A percentile compares a stretch with the other conserved stretches of the same genome.
Conservation (phyloP, 2,797 vertebrate genomes). For the Enteromius viviparus region DNA sequence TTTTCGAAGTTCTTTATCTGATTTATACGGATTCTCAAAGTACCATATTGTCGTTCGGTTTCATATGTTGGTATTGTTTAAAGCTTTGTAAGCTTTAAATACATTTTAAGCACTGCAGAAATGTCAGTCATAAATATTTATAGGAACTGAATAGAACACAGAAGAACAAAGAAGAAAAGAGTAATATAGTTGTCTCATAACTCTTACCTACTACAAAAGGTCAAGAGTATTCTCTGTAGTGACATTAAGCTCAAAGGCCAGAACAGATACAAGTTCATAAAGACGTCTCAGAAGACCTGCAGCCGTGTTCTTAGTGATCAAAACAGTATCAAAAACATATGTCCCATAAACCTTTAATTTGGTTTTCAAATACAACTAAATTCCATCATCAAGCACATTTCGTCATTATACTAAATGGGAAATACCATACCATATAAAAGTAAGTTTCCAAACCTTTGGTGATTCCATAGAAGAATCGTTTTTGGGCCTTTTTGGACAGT, state of each 20-base stretch:
- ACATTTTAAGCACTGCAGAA: background rate
- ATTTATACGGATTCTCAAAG: background rate
- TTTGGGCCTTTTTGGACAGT: too few species aligned
- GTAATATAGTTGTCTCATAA: conserved; percentile 16
- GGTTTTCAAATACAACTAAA: background rate
- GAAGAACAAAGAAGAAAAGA: conserved; percentile 8
- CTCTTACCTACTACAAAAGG: conserved; percentile 9
- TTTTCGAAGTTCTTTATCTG: background rate
- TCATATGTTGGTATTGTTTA: background rate
- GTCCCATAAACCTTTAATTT: background rate
- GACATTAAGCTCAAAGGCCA: conserved; percentile 23
- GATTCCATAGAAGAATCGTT: background rate
- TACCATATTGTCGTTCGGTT: background rate
- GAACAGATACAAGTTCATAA: background rate
- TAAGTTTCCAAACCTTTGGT: background rate
- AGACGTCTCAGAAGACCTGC: conserved; percentile 2
- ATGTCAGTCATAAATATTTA: conserved; percentile 20
- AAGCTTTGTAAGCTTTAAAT: background rate
- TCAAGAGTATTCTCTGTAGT: conserved; percentile 26
- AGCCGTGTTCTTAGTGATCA: conserved; percentile 1
- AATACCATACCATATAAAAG: background rate
- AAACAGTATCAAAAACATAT: background rate
- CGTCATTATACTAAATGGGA: background rate
- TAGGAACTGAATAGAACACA: background rate
- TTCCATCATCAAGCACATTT: background rate